phyloP scores from a whole-genome alignment of 2,888 invertebrate genomes.

The Euproctis similis region DNA sequence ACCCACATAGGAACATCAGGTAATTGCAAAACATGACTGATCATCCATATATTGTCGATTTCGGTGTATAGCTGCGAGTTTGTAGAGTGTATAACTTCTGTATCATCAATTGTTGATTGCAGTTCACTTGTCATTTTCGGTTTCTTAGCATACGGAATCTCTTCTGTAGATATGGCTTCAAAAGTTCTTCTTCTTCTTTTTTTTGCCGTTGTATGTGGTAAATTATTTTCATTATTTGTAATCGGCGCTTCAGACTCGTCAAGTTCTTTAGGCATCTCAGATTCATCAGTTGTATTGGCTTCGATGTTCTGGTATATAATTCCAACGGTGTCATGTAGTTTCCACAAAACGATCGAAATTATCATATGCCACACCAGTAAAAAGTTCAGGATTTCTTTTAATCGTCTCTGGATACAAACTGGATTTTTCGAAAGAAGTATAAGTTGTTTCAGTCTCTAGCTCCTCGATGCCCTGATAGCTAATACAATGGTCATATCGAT shows the following conservation, averaged over 20 bases:
- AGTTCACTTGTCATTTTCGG: constrained; percentile 2
- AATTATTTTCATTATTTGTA: not conserved
- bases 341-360: constrained; percentile 2
- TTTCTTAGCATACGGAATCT: constrained; percentile 5
- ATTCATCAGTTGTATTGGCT: not conserved
- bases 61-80: not conserved
- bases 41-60: constrained; percentile 3
- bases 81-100: not conserved
- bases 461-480: not conserved
- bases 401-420: not conserved
- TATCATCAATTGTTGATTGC: not conserved
- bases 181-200: constrained; percentile 8
- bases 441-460: constrained; percentile 1
- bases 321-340: constrained; percentile 1
- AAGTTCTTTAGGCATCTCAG: not conserved
- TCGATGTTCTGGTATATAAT: constrained; percentile 1
- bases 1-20: constrained; percentile 1
- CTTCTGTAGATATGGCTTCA: constrained; percentile 4
- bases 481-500: constrained; percentile 2
- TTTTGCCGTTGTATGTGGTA: constrained; percentile 1
- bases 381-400: not conserved
- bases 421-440: not conserved
- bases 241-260: constrained; percentile 1
- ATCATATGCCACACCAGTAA: constrained; percentile 3
- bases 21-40: constrained; percentile 2